Evolutionary conservation across 2,888 invertebrate genomes (phyloP).

Genomic region (Cheilosia grossa): DNA sequence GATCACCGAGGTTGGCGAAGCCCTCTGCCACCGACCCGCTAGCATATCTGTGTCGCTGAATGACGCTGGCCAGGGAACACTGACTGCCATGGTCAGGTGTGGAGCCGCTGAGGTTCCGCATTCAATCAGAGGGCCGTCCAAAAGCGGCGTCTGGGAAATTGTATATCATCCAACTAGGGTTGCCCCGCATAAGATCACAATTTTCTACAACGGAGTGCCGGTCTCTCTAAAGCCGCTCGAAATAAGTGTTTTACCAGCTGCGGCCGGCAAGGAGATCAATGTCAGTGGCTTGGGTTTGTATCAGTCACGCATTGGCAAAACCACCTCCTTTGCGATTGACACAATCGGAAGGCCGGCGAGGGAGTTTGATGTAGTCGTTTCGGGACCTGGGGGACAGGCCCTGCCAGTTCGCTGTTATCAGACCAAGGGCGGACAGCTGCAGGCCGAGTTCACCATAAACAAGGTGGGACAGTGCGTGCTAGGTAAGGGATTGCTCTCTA

Average conservation of each 20-base stretch:
- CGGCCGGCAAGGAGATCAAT: constrained; percentile 88
- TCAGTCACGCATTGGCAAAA: constrained; percentile 91
- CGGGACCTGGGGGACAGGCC: constrained; percentile 91
- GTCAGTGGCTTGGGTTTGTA: constrained; percentile 93
- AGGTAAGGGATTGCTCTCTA: constrained; percentile 83
- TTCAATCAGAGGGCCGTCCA: constrained; percentile 88
- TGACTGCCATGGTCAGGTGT: constrained; percentile 91
- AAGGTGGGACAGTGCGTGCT: constrained; percentile 88
- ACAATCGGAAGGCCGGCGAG: constrained; percentile 92
- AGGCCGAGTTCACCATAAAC: constrained; percentile 96
- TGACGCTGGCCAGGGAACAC: constrained; percentile 92
- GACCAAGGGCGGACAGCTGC: constrained; percentile 96
- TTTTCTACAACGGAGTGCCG: constrained; percentile 94
- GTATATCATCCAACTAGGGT: constrained; percentile 94
- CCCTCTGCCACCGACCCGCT: constrained; percentile 91
- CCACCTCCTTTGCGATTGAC: constrained; percentile 94
- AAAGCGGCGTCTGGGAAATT: constrained; percentile 90
- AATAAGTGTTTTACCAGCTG: constrained; percentile 86
- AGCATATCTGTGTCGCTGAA: constrained; percentile 90
- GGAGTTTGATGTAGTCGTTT: constrained; percentile 95
- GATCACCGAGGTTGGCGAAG: constrained; percentile 89
- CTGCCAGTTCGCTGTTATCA: constrained; percentile 97
- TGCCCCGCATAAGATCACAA: constrained; percentile 93
- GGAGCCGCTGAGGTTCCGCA: constrained; percentile 93
- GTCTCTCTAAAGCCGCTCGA: constrained; percentile 85